Base-by-base conservation (phyloP, 2,888 invertebrate species). In the Strigamia maritima region DNA sequence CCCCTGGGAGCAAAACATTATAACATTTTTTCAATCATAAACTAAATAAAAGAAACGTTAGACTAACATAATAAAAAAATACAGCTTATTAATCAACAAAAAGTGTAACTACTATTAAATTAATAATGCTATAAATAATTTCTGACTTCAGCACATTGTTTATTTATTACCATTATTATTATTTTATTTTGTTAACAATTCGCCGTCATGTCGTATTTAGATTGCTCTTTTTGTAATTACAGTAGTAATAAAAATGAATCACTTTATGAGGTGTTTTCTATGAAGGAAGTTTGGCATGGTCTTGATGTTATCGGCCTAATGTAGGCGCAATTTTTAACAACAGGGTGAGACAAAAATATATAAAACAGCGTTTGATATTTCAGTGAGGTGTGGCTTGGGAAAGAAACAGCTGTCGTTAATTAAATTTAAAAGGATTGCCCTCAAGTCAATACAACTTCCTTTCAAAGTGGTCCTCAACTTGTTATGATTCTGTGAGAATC, bases 191-290 rank as follows among this genome's bases (percentile, higher is more conserved):
- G 31, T 31, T 31, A 31, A 31, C 31, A 31, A 16, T 40, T 40
- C 16, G 16, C 4, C 40, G 2, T 40, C 12, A 40, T 40, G 40
- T 14, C 40, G 16, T 40, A 12, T 40, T 40, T 40, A 40, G 40
- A 40, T 40, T 16, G 40, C 40, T 40, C 8, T 60, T 60, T 60
- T 60, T 60, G 1, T 60, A 60, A 60, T 60, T 60, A 60, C 60
- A 60, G 60, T 19, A 60, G 60, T 60, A 60, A 60, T 60, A 60
- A 60, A 60, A 60, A 60, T 60, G 60, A 60, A n/a, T 60, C 60
- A 60, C 60, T 60, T 19, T 60, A 60, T 24, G 60, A 60, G 60
- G 60, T 60, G 60, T 60, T 60, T 60, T 60, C 60, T 60, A 19
- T 60, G 60, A 19, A 60, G 60, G 60, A 60, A 60, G 60, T 60